Evolutionary conservation across 2,888 invertebrate species (phyloP).

Genomic region (Eristalis intricaria): DNA sequence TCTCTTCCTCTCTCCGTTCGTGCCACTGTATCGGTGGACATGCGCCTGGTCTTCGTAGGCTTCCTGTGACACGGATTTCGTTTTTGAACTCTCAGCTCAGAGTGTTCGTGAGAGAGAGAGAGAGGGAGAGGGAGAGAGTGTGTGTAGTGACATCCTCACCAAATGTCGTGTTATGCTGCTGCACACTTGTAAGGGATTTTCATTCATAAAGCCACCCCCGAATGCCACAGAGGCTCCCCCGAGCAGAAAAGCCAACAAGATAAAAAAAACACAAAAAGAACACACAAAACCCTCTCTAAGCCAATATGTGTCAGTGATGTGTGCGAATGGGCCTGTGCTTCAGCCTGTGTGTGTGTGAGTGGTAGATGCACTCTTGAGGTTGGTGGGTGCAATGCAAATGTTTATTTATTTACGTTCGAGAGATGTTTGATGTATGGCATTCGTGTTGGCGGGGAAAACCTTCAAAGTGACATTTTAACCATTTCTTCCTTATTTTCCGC

Average conservation of each 20-base stretch:
- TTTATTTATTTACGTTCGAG: constrained; percentile 71
- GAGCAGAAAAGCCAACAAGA: too few species aligned
- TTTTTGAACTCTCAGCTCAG: background rate
- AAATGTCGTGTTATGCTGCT: constrained; percentile 46
- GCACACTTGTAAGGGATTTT: constrained; percentile 61
- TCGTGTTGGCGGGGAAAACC: constrained; percentile 63
- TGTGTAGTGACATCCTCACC: constrained; percentile 25
- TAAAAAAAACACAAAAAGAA: too few species aligned
- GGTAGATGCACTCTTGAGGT: background rate
- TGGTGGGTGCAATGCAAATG: constrained; percentile 58
- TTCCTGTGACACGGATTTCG: constrained; percentile 50
- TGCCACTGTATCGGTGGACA: constrained; percentile 24
- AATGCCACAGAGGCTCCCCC: constrained; percentile 3
- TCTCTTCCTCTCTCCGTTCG: constrained; percentile 9
- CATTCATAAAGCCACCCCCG: constrained; percentile 70
- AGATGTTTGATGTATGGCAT: constrained; percentile 54
- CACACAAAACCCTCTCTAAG: constrained; percentile 8
- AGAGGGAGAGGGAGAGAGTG: background rate
- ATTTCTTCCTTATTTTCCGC: constrained; percentile 8
- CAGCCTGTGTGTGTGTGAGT: background rate
- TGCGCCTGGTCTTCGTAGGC: constrained; percentile 52
- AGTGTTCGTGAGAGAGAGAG: background rate
- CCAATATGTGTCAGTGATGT: background rate
- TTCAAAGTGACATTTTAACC: constrained; percentile 46
- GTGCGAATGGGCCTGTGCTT: background rate